Evolutionary conservation across 2,113 vertebrate genomes (phyloP).

Genomic region (Brachyistius frenatus): DNA sequence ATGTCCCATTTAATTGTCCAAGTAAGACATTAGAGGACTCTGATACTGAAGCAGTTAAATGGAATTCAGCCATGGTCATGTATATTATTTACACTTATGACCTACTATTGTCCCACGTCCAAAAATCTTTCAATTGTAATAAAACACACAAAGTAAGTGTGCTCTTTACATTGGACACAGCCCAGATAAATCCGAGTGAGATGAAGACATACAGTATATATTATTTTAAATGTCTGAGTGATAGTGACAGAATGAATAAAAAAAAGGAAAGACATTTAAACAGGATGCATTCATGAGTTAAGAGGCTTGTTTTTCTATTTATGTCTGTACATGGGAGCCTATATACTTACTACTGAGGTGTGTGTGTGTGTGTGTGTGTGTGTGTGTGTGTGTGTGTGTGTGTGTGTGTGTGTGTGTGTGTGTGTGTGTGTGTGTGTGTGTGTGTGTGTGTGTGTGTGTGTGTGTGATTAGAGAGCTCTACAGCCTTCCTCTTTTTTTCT

Average conservation of each 20-base stretch:
- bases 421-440: conserved; percentile 27
- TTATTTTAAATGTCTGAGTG: conserved; percentile 4
- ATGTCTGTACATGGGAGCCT: conserved; percentile 26
- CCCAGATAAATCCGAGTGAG: neutral
- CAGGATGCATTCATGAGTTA: conserved; percentile 22
- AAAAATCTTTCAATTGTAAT: too few species aligned
- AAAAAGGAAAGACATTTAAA: too few species aligned
- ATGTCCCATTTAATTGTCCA: too few species aligned
- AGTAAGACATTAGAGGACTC: too few species aligned
- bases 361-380: conserved; percentile 25
- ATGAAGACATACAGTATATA: too few species aligned
- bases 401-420: conserved; percentile 22
- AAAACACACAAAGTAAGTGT: neutral
- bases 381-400: conserved; percentile 37
- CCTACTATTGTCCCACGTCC: too few species aligned
- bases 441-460: conserved; percentile 33
- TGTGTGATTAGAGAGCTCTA: conserved; percentile 59
- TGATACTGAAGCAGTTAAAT: too few species aligned
- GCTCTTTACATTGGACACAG: conserved; percentile 11
- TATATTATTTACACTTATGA: too few species aligned
- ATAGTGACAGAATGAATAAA: neutral
- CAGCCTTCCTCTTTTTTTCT: conserved; percentile 65
- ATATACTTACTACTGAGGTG: conserved; percentile 14
- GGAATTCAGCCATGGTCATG: too few species aligned
- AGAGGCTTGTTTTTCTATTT: conserved; percentile 52